phyloP scores from a whole-genome alignment of 2,797 vertebrate genomes.

The Propithecus deckenii region DNA sequence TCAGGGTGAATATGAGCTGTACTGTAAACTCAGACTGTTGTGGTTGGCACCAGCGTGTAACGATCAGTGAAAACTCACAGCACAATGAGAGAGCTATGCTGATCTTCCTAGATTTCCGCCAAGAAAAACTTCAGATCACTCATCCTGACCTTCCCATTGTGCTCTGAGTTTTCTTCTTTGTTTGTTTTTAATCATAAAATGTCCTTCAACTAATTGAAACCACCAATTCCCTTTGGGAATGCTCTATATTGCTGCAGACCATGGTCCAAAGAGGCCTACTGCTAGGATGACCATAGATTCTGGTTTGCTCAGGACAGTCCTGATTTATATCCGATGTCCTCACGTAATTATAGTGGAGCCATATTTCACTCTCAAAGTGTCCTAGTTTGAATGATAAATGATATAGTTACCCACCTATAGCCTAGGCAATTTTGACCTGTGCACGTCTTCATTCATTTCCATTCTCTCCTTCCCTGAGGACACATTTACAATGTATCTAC shows the following conservation, averaged over 20 bases:
- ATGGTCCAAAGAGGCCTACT: neutral
- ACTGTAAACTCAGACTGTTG: conserved; percentile 23
- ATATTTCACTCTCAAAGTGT: neutral
- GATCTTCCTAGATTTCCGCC: conserved; percentile 35
- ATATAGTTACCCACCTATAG: neutral
- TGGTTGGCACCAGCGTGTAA: conserved; percentile 18
- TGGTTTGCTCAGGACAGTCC: neutral
- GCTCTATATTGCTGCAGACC: neutral
- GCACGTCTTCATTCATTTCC: neutral
- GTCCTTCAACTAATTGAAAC: neutral
- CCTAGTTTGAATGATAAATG: neutral
- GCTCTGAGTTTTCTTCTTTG: conserved; percentile 5
- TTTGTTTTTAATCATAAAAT: conserved; percentile 45
- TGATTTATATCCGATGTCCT: neutral
- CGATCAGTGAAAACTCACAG: neutral
- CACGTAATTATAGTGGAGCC: neutral
- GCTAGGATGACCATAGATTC: neutral
- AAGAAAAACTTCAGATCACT: conserved; percentile 53
- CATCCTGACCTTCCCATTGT: conserved; percentile 16
- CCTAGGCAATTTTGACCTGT: neutral
- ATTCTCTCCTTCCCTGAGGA: neutral
- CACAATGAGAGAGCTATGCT: neutral
- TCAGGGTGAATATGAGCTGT: neutral
- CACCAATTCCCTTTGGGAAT: neutral
- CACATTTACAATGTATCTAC: neutral